These are phyloP conservation scores for Oceanodroma tethys DNA, from an alignment of 2,113 vertebrate genomes.

Conservation along the genomic window DNA sequence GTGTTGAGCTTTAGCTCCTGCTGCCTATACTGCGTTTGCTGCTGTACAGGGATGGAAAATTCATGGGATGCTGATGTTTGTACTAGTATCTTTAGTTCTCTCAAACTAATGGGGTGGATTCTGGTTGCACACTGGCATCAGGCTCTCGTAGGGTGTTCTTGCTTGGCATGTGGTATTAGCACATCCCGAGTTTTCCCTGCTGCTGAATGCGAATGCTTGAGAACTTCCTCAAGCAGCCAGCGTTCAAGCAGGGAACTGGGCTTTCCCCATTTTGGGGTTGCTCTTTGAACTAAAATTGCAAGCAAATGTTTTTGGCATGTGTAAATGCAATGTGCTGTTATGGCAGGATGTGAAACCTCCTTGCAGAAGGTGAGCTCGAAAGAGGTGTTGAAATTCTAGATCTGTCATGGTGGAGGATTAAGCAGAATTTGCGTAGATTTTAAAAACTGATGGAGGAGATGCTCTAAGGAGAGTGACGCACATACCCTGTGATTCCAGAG, in stretches of 20 bases:
- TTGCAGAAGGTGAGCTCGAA: neutral
- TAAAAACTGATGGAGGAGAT: neutral
- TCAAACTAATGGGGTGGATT: neutral
- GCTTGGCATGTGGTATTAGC: neutral
- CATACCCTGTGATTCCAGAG: neutral
- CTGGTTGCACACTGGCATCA: accelerated
- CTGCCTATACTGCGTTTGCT: neutral
- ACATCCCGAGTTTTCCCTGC: neutral
- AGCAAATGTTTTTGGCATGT: neutral
- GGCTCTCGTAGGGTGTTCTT: accelerated
- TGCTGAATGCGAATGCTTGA: neutral
- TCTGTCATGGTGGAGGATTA: neutral
- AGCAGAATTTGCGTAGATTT: neutral
- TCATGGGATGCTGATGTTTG: neutral
- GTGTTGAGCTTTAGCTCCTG: neutral
- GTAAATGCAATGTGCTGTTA: neutral
- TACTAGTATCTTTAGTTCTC: neutral
- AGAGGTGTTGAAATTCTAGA: neutral
- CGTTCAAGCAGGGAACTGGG: neutral
- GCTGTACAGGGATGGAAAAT: neutral
- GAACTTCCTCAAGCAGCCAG: neutral
- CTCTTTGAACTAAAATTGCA: neutral
- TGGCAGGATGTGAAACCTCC: neutral
- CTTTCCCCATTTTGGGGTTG: neutral
- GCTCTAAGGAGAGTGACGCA: neutral